Evolutionary conservation across 2,888 invertebrate genomes (phyloP), one percentile per base, ranked within the genome.

Genomic region (Apoda limacodes): DNA sequence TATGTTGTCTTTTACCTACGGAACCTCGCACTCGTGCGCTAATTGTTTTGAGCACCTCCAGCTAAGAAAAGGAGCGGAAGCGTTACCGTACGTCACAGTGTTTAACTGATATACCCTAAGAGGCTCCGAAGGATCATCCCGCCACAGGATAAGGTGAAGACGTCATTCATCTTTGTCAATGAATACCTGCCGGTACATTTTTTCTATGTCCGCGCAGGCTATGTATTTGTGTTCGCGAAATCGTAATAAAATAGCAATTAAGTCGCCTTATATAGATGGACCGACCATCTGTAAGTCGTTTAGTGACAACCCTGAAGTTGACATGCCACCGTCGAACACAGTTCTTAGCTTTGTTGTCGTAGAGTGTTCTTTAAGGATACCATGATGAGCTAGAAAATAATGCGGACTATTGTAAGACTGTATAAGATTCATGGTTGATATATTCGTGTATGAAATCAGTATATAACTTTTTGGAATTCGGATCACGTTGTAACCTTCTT

Each of bases 21-120:
- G 39, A 35, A 47, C 41, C 5, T 34, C 22, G 22, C 55, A 45
- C n/a, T 58, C 53, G 2, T 29, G n/a, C 2, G 50, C 55, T 3
- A 60, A 22, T 34, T 54, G 52, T 20, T 41, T 37, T 4, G 56
- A 7, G 20, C 52, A 53, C 5, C 54, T 33, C 10, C 44, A 44
- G 21, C 48, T 50, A 3, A 55, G 34, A 28, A n/a, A 43, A 4
- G 44, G 39, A 4, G 45, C 45, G 5, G 44, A 37, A 1, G 44
- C 35, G 1, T 39, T 42, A 4, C 46, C 46, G 14, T 46, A 48
- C 4, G 44, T 45, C 3, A 43, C 32, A 3, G 43, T 48, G 22
- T 44, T 45, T 13, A 45, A 28, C 5, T 25, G 25, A 12, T 32
- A 40, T 1, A 32, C 22, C 10, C 38, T 27, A 3, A 49, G 13